Evolutionary conservation across 2,113 vertebrate species (phyloP).

Genomic region (Glaucomys volans): DNA sequence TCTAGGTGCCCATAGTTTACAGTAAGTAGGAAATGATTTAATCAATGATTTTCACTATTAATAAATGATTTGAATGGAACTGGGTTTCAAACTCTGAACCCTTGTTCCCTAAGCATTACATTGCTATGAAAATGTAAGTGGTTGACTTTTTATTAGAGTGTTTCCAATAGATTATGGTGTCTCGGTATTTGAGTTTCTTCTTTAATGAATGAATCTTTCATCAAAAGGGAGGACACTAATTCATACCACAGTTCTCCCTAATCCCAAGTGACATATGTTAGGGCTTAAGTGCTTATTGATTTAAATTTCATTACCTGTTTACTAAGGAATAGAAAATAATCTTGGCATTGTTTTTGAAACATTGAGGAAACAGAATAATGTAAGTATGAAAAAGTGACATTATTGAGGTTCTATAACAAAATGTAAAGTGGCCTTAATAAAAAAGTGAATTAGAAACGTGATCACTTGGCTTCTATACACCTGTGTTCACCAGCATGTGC

Average conservation of each 20-base stretch:
- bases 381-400: constrained; percentile 16
- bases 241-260: constrained; percentile 39
- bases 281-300: constrained; percentile 59
- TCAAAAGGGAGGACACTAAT: constrained; percentile 32
- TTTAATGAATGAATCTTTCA: constrained; percentile 45
- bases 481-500: background rate
- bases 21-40: constrained; percentile 1
- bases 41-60: constrained; percentile 20
- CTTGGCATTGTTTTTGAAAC: constrained; percentile 50
- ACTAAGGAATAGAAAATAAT: background rate
- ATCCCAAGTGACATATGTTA: background rate
- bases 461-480: background rate
- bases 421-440: constrained; percentile 14
- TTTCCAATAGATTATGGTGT: constrained; percentile 2
- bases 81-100: background rate
- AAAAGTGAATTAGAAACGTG: background rate
- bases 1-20: background rate
- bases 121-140: background rate
- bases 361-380: constrained; percentile 48
- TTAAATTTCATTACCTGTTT: constrained; percentile 65
- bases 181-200: constrained; percentile 47
- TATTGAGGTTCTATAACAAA: constrained; percentile 7
- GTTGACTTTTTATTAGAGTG: background rate
- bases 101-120: background rate
- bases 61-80: constrained; percentile 21